Evolutionary conservation across 1,140 invertebrate genomes (phyloP), one percentile per base, ranked within the genome.

Genomic region (Caerostris extrusa): DNA sequence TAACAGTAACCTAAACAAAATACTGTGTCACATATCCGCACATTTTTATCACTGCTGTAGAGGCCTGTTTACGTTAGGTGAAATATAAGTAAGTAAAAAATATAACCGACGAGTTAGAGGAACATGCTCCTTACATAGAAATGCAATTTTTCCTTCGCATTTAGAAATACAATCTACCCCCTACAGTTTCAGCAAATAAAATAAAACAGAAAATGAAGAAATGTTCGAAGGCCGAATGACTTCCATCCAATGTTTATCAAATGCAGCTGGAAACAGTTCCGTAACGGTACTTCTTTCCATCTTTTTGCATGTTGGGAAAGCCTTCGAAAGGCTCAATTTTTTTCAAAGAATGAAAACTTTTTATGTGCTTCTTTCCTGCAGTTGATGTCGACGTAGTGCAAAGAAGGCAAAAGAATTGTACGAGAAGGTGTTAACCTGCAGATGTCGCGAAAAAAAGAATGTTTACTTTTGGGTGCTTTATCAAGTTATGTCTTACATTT

Each of bases 141-240:
- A 86, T 58, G 83, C 83, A 86, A 86, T 86, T 86, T 86, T 61
- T 17, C 19, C 8, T 34, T 34, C 34, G 34, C 34, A 34, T 2
- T 34, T 34, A 34, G 34, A 90, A 90, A 90, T 71, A 71, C 87
- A 90, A 90, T 90, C 87, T 90, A 90, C 87, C 87, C n/a, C 87
- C 87, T 56, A 71, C 87, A 90, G 87, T 90, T 90, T 71, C 50
- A 7, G 34, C 10, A 90, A 90, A 90, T 71, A 90, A 90, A 90
- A 71, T 69, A 19, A 87, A 61, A 88, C 3, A 88, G 12, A 88
- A 90, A 53, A 14, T 14, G n/a, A 69, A 55, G 17, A 14, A 55
- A 90, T 67, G 61, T 69, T 71, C 57, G 55, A 67, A 89, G 57
- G 69, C 55, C 19, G 56, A 85, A 85, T 56, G 57, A 85, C 56